These are phyloP conservation scores for Apostichopus parvimensis DNA, from an alignment of 35 echinoderm and acorn worm genomes.

Conservation along the genomic window DNA sequence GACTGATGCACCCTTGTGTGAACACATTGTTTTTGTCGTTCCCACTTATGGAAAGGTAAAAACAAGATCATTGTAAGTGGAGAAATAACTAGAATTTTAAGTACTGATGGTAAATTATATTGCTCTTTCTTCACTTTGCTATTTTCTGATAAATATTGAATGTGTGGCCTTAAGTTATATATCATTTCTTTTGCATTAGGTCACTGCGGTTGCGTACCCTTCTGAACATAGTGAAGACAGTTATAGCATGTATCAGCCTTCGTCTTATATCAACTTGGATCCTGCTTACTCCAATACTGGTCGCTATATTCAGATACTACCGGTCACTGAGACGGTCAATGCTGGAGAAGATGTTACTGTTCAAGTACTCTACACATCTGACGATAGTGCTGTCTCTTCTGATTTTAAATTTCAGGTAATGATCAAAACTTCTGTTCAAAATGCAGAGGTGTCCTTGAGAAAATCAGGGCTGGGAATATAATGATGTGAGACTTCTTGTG, in stretches of 20 bases:
- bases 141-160: too few relatives aligned
- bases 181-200: neutral
- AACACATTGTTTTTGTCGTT: too few relatives aligned
- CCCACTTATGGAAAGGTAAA: too few relatives aligned
- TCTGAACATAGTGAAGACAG: neutral
- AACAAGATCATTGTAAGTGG: too few relatives aligned
- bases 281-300: slow-evolving; percentile 11
- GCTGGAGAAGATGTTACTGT: neutral
- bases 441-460: neutral
- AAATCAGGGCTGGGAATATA: neutral
- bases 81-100: too few relatives aligned
- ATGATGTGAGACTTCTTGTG: neutral
- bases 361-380: slow-evolving; percentile 23
- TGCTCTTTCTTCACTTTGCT: too few relatives aligned
- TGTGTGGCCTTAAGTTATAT: too few relatives aligned
- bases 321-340: neutral
- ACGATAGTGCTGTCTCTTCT: neutral
- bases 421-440: neutral
- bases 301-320: slow-evolving; percentile 8
- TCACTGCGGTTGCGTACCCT: neutral
- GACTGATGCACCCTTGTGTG: too few relatives aligned
- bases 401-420: slow-evolving; percentile 31
- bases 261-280: neutral
- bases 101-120: too few relatives aligned
- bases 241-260: neutral